Percentiles rank a stretch among this genome's conserved stretches.
These are phyloP conservation scores for Eutrigla gurnardus DNA, from an alignment of 2,797 vertebrate species.

Conservation along the genomic window DNA sequence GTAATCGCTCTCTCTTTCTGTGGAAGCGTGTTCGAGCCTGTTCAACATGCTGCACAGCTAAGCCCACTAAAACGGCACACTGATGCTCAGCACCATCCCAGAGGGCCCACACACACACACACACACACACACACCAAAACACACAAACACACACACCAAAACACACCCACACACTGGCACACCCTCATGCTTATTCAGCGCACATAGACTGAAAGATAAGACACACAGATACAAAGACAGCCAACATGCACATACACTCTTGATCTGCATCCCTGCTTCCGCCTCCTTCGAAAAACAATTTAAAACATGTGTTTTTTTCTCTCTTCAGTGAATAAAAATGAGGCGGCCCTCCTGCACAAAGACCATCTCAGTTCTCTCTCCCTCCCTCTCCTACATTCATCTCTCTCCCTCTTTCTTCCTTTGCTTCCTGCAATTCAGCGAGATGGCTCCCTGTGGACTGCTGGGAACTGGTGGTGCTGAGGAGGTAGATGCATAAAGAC, in stretches of 20 bases:
- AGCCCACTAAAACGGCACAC: slow-evolving; percentile 58
- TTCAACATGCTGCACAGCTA: slow-evolving; percentile 71
- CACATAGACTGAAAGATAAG: slow-evolving; percentile 29
- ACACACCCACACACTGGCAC: slow-evolving; percentile 9
- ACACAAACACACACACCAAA: background rate
- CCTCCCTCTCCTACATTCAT: slow-evolving; percentile 45
- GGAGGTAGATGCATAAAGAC: slow-evolving; percentile 67
- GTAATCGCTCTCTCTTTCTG: slow-evolving; percentile 52
- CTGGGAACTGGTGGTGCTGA: slow-evolving; percentile 68
- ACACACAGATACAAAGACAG: slow-evolving; percentile 30
- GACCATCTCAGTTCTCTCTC: slow-evolving; percentile 69
- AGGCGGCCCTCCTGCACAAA: slow-evolving; percentile 65
- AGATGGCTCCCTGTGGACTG: slow-evolving; percentile 72
- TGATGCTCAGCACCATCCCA: slow-evolving; percentile 59
- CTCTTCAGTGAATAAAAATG: slow-evolving; percentile 61
- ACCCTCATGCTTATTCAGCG: slow-evolving; percentile 46
- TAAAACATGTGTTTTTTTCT: slow-evolving; percentile 31
- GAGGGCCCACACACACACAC: slow-evolving; percentile 33
- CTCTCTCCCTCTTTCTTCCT: slow-evolving; percentile 53
- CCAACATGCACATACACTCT: slow-evolving; percentile 40
- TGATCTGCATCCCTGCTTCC: slow-evolving; percentile 33
- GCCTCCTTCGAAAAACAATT: background rate
- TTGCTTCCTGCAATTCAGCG: slow-evolving; percentile 70
- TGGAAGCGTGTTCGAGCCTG: slow-evolving; percentile 69
- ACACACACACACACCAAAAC: slow-evolving; percentile 14